phyloP scores from a whole-genome alignment of 2,888 invertebrate genomes.

The Acanthopleura granulata region DNA sequence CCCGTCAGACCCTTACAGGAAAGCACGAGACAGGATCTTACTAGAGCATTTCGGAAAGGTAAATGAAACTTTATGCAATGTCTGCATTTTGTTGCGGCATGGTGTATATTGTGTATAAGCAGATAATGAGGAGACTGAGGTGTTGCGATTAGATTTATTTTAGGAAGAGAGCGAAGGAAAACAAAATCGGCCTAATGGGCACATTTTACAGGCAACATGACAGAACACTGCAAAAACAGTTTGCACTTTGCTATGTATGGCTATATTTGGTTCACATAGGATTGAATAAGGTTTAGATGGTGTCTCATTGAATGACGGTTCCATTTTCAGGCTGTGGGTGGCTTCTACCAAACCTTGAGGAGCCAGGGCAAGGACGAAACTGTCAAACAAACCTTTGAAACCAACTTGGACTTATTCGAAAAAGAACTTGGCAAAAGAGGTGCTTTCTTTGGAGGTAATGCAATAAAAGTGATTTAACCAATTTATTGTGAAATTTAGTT shows the following conservation, averaged over 20 bases:
- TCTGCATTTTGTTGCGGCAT: not conserved
- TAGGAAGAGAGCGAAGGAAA: too few species aligned
- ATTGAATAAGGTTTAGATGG: too few species aligned
- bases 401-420: conserved; percentile 23
- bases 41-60: conserved; percentile 37
- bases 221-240: too few species aligned
- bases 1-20: conserved; percentile 68
- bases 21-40: conserved; percentile 46
- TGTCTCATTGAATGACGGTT: not conserved
- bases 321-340: not conserved
- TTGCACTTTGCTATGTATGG: too few species aligned
- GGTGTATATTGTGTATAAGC: too few species aligned
- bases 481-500: too few species aligned
- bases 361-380: not conserved
- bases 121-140: not conserved
- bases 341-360: not conserved
- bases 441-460: conserved; percentile 31
- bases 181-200: too few species aligned
- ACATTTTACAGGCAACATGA: too few species aligned
- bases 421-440: conserved; percentile 26
- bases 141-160: not conserved
- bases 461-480: too few species aligned
- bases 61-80: conserved; percentile 10
- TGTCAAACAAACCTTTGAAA: not conserved
- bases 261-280: too few species aligned